A percentile compares a stretch with the other conserved stretches of the same genome.
phyloP scores from a whole-genome alignment of 2,888 invertebrate species.

The Agrotis exclamationis region DNA sequence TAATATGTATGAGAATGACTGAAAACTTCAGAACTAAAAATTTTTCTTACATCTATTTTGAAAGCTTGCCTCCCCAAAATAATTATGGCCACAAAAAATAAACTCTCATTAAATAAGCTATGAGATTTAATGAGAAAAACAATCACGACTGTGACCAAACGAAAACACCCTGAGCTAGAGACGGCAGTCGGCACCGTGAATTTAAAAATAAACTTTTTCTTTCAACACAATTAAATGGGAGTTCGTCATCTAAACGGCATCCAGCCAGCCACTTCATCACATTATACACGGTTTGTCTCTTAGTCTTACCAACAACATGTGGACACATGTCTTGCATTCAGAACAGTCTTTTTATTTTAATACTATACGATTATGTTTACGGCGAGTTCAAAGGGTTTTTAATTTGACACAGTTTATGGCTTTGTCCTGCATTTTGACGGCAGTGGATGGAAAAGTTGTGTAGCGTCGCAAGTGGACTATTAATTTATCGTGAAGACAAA shows the following conservation, averaged over 20 bases:
- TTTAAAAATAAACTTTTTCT: conserved; percentile 71
- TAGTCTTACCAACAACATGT: conserved; percentile 79
- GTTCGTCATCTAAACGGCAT: conserved; percentile 61
- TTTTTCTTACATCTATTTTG: neutral
- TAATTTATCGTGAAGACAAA: conserved; percentile 64
- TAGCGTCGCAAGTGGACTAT: conserved; percentile 67
- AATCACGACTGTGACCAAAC: conserved; percentile 65
- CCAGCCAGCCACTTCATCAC: conserved; percentile 81
- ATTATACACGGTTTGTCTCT: conserved; percentile 86
- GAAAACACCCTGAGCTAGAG: conserved; percentile 52
- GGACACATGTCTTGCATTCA: conserved; percentile 87
- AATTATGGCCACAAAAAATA: conserved; percentile 12
- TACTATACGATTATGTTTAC: conserved; percentile 83
- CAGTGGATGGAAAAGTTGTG: conserved; percentile 74
- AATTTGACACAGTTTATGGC: conserved; percentile 89
- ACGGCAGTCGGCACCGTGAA: conserved; percentile 57
- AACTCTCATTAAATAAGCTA: conserved; percentile 21
- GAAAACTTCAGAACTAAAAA: neutral
- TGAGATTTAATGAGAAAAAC: conserved; percentile 47
- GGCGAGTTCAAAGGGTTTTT: conserved; percentile 87
- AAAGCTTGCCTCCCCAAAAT: neutral
- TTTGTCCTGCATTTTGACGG: conserved; percentile 80
- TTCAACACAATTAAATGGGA: conserved; percentile 70
- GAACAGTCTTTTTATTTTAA: conserved; percentile 85
- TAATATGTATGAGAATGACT: neutral